Evolutionary conservation across 2,113 vertebrate genomes (phyloP), one percentile per base, ranked within the genome.

Genomic region (Haliaeetus leucogaster): DNA sequence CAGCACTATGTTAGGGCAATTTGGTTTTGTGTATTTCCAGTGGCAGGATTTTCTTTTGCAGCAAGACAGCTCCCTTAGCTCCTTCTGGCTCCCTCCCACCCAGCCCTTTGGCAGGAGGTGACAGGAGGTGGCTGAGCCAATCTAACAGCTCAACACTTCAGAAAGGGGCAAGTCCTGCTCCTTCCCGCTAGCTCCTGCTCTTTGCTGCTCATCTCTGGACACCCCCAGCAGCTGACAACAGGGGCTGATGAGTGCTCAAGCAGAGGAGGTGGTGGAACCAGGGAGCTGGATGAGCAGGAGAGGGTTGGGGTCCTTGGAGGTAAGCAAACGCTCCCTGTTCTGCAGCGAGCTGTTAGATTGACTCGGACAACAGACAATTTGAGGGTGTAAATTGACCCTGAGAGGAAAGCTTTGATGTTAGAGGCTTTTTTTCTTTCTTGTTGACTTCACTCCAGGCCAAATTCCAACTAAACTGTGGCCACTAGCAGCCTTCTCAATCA

Each of bases 381-480:
- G 80, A 93, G 65, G 65, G 91, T 96, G 89, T 95, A 96, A 96
- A 97, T 74, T 95, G 93, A 96, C 82, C 43, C 88, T 85, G 78
- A 93, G 82, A 95, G 66, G 36, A 92, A 93, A 94, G 90, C 90
- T 96, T 97, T 97, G 95, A 95, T 96, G 91, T 96, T 84, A 71
- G 36, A 50, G 9, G 20, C 6, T 79, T 92, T 94, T 90, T 94
- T 90, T 94, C 92, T 82, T 80, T 93, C 78, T 76, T 90, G 62
- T 83, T 89, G 63, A 87, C 82, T 95, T 94, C 55, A 90, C 78
- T 94, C 43, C 61, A 27, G 91, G 92, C 91, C 91, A 95, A 96
- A 95, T 97, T 95, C 91, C 95, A 95, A 10, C 61, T 71, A 18
- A 89, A 89, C 92, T 42, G 43, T 86, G 82, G 29, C 53, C 82